Evolutionary conservation across 2,888 invertebrate genomes (phyloP).

Genomic region (Gryllus longicercus): DNA sequence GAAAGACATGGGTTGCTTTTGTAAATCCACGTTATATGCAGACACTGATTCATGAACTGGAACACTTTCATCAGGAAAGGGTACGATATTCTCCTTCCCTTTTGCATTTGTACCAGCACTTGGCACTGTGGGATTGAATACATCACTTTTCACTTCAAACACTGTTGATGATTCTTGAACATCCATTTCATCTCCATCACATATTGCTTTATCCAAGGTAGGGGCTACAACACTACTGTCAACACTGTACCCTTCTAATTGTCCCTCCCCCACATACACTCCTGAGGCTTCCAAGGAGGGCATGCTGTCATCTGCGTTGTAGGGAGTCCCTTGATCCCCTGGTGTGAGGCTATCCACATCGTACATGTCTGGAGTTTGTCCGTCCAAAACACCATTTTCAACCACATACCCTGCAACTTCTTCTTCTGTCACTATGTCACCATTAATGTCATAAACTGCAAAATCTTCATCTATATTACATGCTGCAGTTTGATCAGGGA

Average conservation of each 20-base stretch:
- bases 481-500: neutral
- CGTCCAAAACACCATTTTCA: neutral
- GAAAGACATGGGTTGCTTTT: neutral
- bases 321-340: neutral
- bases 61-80: neutral
- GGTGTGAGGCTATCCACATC: neutral
- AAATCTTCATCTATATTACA: neutral
- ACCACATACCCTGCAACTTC: neutral
- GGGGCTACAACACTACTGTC: neutral
- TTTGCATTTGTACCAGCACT: neutral
- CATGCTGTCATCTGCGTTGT: slow-evolving; percentile 5
- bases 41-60: neutral
- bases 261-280: neutral
- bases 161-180: neutral
- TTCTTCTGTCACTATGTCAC: neutral
- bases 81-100: neutral
- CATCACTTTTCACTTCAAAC: neutral
- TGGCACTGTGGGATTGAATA: neutral
- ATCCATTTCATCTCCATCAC: neutral
- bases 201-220: neutral
- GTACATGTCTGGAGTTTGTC: neutral
- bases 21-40: neutral
- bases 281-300: neutral
- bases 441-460: neutral
- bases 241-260: slow-evolving; percentile 9